Percentiles rank a stretch among this genome's conserved stretches.
These are phyloP conservation scores for Cactoblastis cactorum DNA, from an alignment of 2,888 invertebrate genomes.

Conservation along the genomic window DNA sequence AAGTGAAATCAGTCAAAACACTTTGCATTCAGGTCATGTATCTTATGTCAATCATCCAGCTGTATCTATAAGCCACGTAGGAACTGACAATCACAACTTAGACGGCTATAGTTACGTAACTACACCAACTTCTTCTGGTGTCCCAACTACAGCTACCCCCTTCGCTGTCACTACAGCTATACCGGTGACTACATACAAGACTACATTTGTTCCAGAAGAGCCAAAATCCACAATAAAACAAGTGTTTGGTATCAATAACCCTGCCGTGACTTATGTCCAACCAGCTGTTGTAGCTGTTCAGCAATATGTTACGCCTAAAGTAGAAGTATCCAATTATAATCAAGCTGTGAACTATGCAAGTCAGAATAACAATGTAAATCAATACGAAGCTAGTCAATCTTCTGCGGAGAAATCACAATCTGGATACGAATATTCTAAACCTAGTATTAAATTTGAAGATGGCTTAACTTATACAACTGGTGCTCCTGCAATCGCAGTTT, in stretches of 20 bases:
- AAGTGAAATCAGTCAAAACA: conserved; percentile 35
- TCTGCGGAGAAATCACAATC: conserved; percentile 26
- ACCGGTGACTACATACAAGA: conserved; percentile 55
- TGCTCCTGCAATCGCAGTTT: conserved; percentile 49
- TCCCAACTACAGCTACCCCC: conserved; percentile 66
- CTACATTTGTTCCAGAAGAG: conserved; percentile 55
- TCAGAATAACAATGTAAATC: conserved; percentile 30
- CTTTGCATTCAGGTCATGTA: conserved; percentile 45
- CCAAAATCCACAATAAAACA: conserved; percentile 65
- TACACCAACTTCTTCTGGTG: conserved; percentile 63
- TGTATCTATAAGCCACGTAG: conserved; percentile 60
- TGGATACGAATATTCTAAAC: conserved; percentile 58
- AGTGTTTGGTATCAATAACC: conserved; percentile 65
- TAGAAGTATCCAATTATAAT: conserved; percentile 46
- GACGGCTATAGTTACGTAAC: conserved; percentile 60
- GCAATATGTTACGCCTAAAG: conserved; percentile 42
- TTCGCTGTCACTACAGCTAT: conserved; percentile 58
- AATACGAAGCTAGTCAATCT: conserved; percentile 22
- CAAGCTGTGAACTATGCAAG: conserved; percentile 45
- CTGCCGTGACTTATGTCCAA: conserved; percentile 64
- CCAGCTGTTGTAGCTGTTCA: conserved; percentile 51
- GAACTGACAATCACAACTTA: conserved; percentile 54
- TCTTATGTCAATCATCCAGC: conserved; percentile 53
- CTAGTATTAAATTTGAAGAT: conserved; percentile 59
- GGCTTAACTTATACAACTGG: conserved; percentile 55